Base-by-base conservation (phyloP, 2,113 vertebrate genomes). In the Onychostruthus taczanowskii region DNA sequence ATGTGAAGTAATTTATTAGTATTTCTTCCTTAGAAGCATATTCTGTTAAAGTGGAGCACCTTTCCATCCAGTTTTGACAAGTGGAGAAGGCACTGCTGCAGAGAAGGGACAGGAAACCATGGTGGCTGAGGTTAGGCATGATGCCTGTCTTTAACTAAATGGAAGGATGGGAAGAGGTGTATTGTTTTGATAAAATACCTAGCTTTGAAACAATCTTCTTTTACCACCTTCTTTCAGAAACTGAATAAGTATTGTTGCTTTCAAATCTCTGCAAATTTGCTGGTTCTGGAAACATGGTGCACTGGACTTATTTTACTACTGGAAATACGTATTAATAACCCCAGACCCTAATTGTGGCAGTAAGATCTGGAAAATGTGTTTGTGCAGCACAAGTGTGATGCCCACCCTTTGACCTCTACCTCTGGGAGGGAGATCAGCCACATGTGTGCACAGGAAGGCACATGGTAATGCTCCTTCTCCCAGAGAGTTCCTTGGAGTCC, bases 361-460 rank as follows among this genome's bases (percentile, higher is more conserved):
- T 18, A 52, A 76, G 24, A 56, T 11, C 16, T 49, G 6, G 28
- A 46, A 59, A 81, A 85, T 10, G 2, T 52, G 21, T 50, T 72
- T 69, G 35, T 50, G n/a, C 17, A 50, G 44, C 24, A 27, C 14
- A 41, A 47, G 3, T 5, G 12, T 10, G 17, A 33, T 39, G 22
- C n/a, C 33, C 30, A 43, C 10, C 5, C 35, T 89, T 72, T 4
- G 2, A 11, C 14, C 26, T 3, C 10, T 55, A 10, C 13, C 37
- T 6, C 20, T 69, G 22, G 2, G n/a, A 64, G 26, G 27, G 20
- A 67, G 4, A 41, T 67, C 14, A 61, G 39, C 28, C 23, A 46
- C 22, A 13, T 1, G 0, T 47, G 37, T 50, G 16, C 52, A 39
- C 33, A 52, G 37, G 5, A 31, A 63, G 5, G 11, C 0, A 0